A percentile compares a stretch with the other conserved stretches of the same genome.
These are phyloP conservation scores for Hemaris fuciformis DNA, from an alignment of 2,888 invertebrate species.

Conservation along the genomic window DNA sequence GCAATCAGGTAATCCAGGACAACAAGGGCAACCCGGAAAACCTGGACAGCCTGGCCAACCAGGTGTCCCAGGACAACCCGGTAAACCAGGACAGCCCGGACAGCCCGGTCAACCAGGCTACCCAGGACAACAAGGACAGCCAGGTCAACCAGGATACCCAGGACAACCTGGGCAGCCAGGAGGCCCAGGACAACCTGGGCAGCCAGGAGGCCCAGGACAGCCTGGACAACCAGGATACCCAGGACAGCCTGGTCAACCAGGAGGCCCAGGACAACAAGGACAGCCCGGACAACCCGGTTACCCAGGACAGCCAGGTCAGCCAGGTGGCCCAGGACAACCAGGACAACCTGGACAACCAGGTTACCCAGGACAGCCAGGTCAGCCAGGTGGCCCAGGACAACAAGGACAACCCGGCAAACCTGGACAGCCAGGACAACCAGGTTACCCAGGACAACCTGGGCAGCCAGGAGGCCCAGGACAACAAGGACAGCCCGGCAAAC, in stretches of 20 bases:
- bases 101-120: constrained; percentile 35
- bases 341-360: constrained; percentile 34
- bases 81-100: constrained; percentile 26
- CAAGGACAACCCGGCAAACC: constrained; percentile 12
- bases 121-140: constrained; percentile 38
- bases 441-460: constrained; percentile 24
- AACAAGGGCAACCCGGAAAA: constrained; percentile 29
- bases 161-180: constrained; percentile 36
- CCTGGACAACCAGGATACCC: constrained; percentile 30
- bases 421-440: constrained; percentile 16
- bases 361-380: constrained; percentile 18
- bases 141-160: constrained; percentile 63
- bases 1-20: constrained; percentile 26
- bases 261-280: constrained; percentile 9
- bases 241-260: constrained; percentile 20
- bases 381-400: constrained; percentile 11
- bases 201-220: constrained; percentile 45
- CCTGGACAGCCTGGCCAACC: constrained; percentile 28
- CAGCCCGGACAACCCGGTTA: constrained; percentile 18
- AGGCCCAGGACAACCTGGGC: constrained; percentile 39
- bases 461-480: constrained; percentile 30
- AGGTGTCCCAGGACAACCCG: constrained; percentile 24
- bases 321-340: constrained; percentile 45
- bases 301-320: constrained; percentile 23
- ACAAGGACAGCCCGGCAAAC: constrained; percentile 25